Conservation (phyloP, 1,140 invertebrate genomes). For the Drosophila miranda region DNA sequence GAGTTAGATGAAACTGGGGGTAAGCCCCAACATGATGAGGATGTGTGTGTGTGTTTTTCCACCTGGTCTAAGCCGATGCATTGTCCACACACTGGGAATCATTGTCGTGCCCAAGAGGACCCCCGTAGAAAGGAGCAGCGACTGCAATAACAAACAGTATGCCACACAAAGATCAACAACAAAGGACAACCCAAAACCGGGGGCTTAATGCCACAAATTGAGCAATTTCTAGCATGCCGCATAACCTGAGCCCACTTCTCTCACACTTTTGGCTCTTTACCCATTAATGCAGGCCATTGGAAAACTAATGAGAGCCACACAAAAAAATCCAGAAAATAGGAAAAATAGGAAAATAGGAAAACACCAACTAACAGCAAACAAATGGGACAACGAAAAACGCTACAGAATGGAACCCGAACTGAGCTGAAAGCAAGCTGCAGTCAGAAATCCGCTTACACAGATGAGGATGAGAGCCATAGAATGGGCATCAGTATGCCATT, state of each 20-base stretch:
- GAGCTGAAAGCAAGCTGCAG: constrained; percentile 53
- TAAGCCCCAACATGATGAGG: constrained; percentile 1
- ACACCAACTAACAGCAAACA: constrained; percentile 54
- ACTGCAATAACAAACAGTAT: constrained; percentile 31
- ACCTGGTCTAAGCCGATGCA: constrained; percentile 24
- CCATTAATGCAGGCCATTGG: constrained; percentile 71
- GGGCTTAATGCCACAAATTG: constrained; percentile 76
- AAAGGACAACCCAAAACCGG: constrained; percentile 1
- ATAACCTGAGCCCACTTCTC: not conserved
- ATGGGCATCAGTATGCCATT: constrained; percentile 6
- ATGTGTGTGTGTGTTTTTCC: constrained; percentile 14
- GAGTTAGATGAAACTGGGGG: not conserved
- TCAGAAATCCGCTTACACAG: constrained; percentile 72
- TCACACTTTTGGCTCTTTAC: constrained; percentile 19
- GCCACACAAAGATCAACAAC: constrained; percentile 20
- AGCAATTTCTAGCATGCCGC: constrained; percentile 63
- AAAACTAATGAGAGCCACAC: constrained; percentile 72
- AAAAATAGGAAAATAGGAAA: constrained; percentile 31
- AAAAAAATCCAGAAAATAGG: constrained; percentile 5
- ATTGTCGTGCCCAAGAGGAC: too few relatives aligned
- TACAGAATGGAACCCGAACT: constrained; percentile 10
- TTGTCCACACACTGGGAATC: constrained; percentile 6
- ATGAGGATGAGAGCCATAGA: constrained; percentile 34
- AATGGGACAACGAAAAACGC: constrained; percentile 54
- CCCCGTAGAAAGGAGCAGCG: constrained; percentile 7